Evolutionary conservation across 2,113 vertebrate species (phyloP), one percentile per base, ranked within the genome.

Genomic region (Zapornia atra): DNA sequence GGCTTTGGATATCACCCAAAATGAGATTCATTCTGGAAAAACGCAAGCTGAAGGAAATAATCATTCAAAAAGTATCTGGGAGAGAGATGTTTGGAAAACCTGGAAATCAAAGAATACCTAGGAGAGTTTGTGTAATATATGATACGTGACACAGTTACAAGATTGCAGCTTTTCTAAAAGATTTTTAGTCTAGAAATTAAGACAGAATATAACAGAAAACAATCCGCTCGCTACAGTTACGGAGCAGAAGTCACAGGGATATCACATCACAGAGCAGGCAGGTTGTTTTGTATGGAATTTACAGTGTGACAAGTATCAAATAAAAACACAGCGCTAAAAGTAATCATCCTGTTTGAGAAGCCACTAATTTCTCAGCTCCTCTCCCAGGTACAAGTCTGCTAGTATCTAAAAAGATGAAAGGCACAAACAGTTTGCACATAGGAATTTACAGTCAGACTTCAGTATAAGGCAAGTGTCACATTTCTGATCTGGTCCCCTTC

Each of bases 21-120:
- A 94, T 31, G 15, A 85, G 84, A 93, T 86, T 97, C 94, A 97
- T 76, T 90, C 93, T 82, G 87, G 96, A 96, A 97, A 96, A 96
- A 96, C 0, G 70, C 87, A 93, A 91, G 90, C 90, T 86, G 76
- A 94, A 93, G 82, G 92, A 95, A 97, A 97, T 91, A 88, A 96
- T 92, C 20, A 90, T 90, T 91, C 82, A 85, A 88, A 93, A 95
- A 89, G 6, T 89, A 89, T 91, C 92, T 90, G 71, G n/a, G 87
- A 93, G 54, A 95, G 70, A 94, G 82, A 94, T 53, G 40, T 70
- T 95, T 87, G 91, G 84, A 96, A 96, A 96, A 95, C 93, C 87
- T 95, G 89, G 87, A 96, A 91, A 94, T 96, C 50, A 82, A 94
- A 95, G 89, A 95, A 94, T 91, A 95, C 90, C 84, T 88, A 88